Base-by-base conservation (phyloP, 2,888 invertebrate genomes). In the Mimumesa dahlbomi region DNA sequence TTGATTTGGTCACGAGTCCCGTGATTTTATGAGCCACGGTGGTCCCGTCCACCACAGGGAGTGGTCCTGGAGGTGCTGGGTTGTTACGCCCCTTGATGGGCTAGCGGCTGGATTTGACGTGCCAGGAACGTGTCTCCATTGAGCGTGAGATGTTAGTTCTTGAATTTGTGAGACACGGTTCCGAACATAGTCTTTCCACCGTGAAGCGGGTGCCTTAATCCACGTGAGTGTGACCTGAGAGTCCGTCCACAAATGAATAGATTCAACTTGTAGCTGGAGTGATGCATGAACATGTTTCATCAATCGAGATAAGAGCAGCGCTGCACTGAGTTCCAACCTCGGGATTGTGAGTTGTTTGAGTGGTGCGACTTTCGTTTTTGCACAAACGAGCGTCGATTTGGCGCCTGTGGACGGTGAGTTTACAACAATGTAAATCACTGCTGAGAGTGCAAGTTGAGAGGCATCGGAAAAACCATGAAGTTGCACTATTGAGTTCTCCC, bases 161-260 rank as follows among this genome's bases (percentile, higher is more conserved):
- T 74, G 74, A 4, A 79, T 73, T 7, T 53, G 52, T 0, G 57
- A 6, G 0, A 74, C 75, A 7, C 71, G n/a, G 19, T 79, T 79
- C 2, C 73, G 4, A 0, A 79, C 70, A 6, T 43, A 75, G 7
- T 77, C 72, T 14, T 77, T 74, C 70, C 73, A 77, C 5, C 59
- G 58, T n/a, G 74, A 69, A 7, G 81, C 58, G 14, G 77, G 74
- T 2, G 73, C 50, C 2, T 59, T 56, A 14, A 83, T 48, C 79
- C 71, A 73, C 9, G 46, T 57, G 31, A 75, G 63, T 0, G 63
- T n/a, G 1, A 62, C 40, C 6, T 52, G 31, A 9, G 63, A 73
- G 2, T 74, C 72, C 0, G 73, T 77, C 57, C 66, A 74, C 9
- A 69, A 9, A 11, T 29, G 13, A 2, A 49, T 59, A n/a, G 31